Base-by-base conservation (phyloP, 2,888 invertebrate genomes). In the Eurytoma californica region DNA sequence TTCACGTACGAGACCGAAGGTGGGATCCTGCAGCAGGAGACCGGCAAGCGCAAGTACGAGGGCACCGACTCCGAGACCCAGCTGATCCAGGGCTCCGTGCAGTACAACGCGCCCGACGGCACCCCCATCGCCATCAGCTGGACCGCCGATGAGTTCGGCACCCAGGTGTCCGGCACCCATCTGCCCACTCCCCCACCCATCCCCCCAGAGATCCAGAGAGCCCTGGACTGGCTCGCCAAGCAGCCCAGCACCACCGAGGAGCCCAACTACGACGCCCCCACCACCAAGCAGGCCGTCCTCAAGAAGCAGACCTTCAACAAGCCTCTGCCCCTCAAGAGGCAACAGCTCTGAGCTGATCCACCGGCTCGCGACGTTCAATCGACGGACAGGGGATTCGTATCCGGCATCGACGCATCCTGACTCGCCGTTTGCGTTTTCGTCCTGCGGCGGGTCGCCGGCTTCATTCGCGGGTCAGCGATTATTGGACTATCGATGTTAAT, bases 21-120 rank as follows among this genome's bases (percentile, higher is more conserved):
- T 16, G 90, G 90, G 2, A 90, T 90, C 49, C 83, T 90, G 14
- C 90, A 90, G 68, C 84, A 81, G 18, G 90, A 90, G 72, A 82
- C 83, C 16, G 90, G 90, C 3, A 85, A 85, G 12, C 84, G 90
- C 55, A 90, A 90, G 69, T 90, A 90, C 77, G 88, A 87, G 0
- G 90, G 90, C 39, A 90, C 90, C 0, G 83, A 86, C n/a, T 85
- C 87, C 63, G 90, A 90, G 77, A 85, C 89, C 0, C 90, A 90
- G 61, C 76, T 90, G 77, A 89, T 90, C 55, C 90, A 90, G 61
- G 90, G 90, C 0, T 90, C 90, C 0, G 90, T 90, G 0, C 90
- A 90, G 75, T 90, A 90, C 83, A 90, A 89, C 72, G 90, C 90
- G 0, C 90, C 90, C 0, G 90, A 90, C 72, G 90, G 90, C 13